Evolutionary conservation across 2,888 invertebrate genomes (phyloP).

Genomic region (Orchestes rusci): DNA sequence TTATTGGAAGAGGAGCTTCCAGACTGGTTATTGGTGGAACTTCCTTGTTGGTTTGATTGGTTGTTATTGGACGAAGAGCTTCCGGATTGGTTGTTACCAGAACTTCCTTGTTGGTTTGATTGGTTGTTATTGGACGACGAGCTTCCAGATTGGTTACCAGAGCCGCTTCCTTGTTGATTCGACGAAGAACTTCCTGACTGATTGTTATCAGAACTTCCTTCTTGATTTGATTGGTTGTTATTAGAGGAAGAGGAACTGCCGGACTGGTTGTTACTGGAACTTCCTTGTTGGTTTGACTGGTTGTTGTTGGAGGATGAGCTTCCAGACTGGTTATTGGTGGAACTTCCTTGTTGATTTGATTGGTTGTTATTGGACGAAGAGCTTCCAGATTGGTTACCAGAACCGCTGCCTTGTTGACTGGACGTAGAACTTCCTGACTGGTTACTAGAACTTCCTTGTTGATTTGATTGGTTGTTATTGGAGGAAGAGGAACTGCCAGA

Average conservation of each 20-base stretch:
- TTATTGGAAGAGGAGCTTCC: neutral
- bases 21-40: neutral
- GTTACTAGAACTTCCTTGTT: neutral
- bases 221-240: too few species aligned
- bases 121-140: neutral
- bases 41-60: constrained; percentile 8
- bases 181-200: neutral
- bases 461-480: constrained; percentile 16
- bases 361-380: constrained; percentile 2
- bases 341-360: constrained; percentile 17
- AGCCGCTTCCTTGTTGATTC: too few species aligned
- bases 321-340: constrained; percentile 9
- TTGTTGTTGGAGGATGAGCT: constrained; percentile 5
- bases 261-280: constrained; percentile 14
- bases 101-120: neutral
- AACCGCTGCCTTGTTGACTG: neutral
- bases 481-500: constrained; percentile 11
- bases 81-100: neutral
- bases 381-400: neutral
- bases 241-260: neutral
- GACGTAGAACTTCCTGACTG: constrained; percentile 1
- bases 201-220: neutral
- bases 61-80: constrained; percentile 5
- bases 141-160: neutral
- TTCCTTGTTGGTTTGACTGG: constrained; percentile 1